Base-by-base conservation (phyloP, 2,888 invertebrate species). In the Leucoma salicis region DNA sequence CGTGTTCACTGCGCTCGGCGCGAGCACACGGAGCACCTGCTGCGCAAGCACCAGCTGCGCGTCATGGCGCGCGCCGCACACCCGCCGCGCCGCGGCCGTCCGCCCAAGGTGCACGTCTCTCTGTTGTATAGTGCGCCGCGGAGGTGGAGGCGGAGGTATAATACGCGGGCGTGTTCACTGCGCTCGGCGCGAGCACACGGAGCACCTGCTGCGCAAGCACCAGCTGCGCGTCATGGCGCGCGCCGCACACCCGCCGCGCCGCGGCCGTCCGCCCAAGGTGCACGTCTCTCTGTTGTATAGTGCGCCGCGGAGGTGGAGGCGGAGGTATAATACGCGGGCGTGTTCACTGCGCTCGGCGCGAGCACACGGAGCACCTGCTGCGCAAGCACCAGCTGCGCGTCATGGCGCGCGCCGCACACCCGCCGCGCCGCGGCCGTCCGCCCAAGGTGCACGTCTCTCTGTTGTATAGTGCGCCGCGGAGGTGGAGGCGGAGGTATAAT, bases 311-410 rank as follows among this genome's bases (percentile, higher is more conserved):
- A 14, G 1, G 13, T 33, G 31, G 56, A 57, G n/a, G 54, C 7
- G 1, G 29, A 52, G 14, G 57, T 56, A 18, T 54, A 55, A 4
- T 77, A 64, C 60, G 48, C 74, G 57, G 87, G 88, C 76, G 87
- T 88, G 73, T 87, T 88, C 78, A 73, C 82, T 41, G 69, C 78
- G 63, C 87, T 87, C 75, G 79, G 77, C 52, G 71, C 60, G 83
- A 74, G 60, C 87, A 89, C 78, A 86, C 88, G n/a, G 86, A 86
- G 68, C 87, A 89, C 64, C 66, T 89, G 65, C 71, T 89, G 68
- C 71, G 78, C 37, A 76, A 78, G 57, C 87, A 87, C 66, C 87
- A 87, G 76, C 77, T 86, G 72, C 76, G 84, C 25, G 82, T 87
- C 63, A 72, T 83, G 35, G 63, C 78, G 46, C 64, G 39, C 66